Evolutionary conservation across 1,140 invertebrate species (phyloP).

Genomic region (Drosophila orosa): DNA sequence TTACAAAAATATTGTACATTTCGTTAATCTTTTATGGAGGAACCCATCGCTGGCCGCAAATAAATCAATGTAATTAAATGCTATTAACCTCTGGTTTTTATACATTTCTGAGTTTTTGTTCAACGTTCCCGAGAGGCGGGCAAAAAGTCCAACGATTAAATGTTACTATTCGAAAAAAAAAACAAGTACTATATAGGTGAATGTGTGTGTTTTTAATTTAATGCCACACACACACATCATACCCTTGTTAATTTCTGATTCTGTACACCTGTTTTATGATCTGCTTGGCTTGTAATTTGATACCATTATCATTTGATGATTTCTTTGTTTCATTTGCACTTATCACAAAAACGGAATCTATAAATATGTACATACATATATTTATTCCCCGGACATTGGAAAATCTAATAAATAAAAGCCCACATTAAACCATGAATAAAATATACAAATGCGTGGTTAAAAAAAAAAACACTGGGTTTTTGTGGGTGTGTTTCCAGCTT

Average conservation of each 20-base stretch:
- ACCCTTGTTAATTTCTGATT: constrained; percentile 5
- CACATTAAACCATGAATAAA: constrained; percentile 1
- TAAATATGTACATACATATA: background rate
- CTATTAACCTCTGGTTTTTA: constrained; percentile 42
- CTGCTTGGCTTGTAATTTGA: constrained; percentile 10
- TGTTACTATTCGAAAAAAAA: background rate
- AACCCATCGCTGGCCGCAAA: constrained; percentile 42
- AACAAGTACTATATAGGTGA: background rate
- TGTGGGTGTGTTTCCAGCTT: background rate
- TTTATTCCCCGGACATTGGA: background rate
- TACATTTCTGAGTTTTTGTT: constrained; percentile 13
- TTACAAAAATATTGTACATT: constrained; percentile 6
- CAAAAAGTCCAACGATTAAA: constrained; percentile 19
- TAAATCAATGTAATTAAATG: constrained; percentile 77
- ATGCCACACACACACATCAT: constrained; percentile 3
- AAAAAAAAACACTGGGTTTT: background rate
- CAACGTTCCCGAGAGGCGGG: background rate
- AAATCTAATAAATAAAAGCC: constrained; percentile 12
- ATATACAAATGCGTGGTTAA: constrained; percentile 2
- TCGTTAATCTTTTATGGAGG: constrained; percentile 23
- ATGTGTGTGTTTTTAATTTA: constrained; percentile 1
- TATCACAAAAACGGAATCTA: background rate
- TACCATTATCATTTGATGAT: constrained; percentile 7
- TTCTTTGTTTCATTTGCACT: background rate
- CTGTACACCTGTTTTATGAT: constrained; percentile 14